Evolutionary conservation across 2,888 invertebrate genomes (phyloP).

Genomic region (Leucophenga maculata): DNA sequence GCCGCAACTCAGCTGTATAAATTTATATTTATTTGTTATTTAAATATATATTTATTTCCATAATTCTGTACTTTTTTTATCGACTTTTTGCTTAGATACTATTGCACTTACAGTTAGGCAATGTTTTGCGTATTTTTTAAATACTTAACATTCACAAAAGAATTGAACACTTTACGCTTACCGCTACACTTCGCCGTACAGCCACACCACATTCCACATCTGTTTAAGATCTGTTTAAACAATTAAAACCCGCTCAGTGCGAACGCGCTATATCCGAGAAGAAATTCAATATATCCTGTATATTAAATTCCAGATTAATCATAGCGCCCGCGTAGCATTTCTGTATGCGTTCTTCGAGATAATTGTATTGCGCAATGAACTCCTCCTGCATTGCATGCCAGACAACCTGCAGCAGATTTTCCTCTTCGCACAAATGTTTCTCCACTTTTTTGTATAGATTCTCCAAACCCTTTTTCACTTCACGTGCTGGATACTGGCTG

Average conservation of each 20-base stretch:
- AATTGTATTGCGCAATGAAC: slow-evolving; percentile 96
- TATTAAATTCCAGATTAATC: slow-evolving; percentile 93
- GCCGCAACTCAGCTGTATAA: too few species aligned
- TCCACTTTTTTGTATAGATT: slow-evolving; percentile 95
- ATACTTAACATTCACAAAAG: slow-evolving; percentile 18
- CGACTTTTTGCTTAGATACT: slow-evolving; percentile 47
- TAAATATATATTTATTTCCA: too few species aligned
- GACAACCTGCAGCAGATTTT: slow-evolving; percentile 93
- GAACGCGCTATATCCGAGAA: slow-evolving; percentile 98
- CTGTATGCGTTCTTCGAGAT: slow-evolving; percentile 92
- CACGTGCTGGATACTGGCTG: slow-evolving; percentile 91
- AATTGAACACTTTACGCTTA: slow-evolving; percentile 8
- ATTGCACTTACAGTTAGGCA: slow-evolving; percentile 67
- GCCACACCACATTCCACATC: too few species aligned
- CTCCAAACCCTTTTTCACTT: slow-evolving; percentile 94
- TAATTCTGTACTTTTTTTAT: neutral
- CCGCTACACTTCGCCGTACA: neutral
- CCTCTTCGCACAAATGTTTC: slow-evolving; percentile 96
- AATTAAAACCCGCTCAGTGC: slow-evolving; percentile 76
- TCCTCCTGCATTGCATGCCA: slow-evolving; percentile 99
- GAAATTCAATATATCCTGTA: slow-evolving; percentile 94
- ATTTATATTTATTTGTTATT: too few species aligned
- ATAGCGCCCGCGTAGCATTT: slow-evolving; percentile 97
- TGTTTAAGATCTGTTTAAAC: neutral
- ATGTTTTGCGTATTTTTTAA: slow-evolving; percentile 18